phyloP scores from a whole-genome alignment of 2,113 vertebrate genomes.

The Aramus guarauna region DNA sequence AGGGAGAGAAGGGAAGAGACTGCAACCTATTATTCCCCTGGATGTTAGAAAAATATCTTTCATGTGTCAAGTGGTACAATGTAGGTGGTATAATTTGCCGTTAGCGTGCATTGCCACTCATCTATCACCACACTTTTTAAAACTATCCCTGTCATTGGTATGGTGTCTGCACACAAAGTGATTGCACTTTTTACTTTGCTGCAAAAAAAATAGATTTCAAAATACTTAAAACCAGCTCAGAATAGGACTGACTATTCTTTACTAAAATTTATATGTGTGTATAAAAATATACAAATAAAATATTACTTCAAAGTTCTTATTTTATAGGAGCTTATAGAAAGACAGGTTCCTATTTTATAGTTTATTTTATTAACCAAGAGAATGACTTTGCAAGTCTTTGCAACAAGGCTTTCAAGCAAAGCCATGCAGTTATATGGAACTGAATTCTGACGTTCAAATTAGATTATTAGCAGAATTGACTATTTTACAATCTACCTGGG shows the following conservation, averaged over 20 bases:
- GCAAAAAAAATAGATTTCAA: not conserved
- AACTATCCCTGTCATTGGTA: conserved; percentile 16
- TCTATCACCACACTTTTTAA: conserved; percentile 24
- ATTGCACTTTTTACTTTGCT: not conserved
- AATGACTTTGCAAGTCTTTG: not conserved
- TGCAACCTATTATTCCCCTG: conserved; percentile 1
- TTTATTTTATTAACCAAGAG: not conserved
- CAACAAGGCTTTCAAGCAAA: not conserved
- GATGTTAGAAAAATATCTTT: conserved; percentile 20
- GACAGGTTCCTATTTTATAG: not conserved
- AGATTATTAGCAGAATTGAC: not conserved
- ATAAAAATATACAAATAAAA: not conserved
- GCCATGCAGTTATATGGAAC: not conserved
- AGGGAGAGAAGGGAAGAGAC: not conserved
- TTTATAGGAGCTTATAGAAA: not conserved
- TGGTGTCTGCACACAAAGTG: not conserved
- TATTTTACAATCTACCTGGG: not conserved
- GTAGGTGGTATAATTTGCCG: conserved; percentile 44
- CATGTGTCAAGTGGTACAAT: not conserved
- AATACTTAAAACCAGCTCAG: not conserved
- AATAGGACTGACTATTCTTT: not conserved
- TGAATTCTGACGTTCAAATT: not conserved
- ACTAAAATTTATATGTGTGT: not conserved
- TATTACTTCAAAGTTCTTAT: not conserved
- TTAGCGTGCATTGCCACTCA: not conserved